These are phyloP conservation scores for Percopsis transmontana DNA, from an alignment of 2,113 vertebrate genomes.

Conservation along the genomic window DNA sequence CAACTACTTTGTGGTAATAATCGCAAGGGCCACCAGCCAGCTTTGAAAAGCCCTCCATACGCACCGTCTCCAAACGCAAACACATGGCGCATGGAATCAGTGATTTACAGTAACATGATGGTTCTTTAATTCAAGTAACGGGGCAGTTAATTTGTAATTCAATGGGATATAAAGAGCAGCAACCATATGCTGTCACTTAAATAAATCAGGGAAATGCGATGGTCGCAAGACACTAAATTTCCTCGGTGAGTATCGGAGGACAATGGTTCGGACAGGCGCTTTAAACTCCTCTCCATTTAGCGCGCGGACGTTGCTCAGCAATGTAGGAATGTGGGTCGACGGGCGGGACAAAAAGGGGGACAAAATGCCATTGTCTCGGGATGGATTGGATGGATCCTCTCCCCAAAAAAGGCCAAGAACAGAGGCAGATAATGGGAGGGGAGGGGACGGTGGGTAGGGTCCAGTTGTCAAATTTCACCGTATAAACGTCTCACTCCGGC, in stretches of 20 bases:
- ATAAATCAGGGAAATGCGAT: constrained; percentile 76
- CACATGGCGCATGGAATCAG: constrained; percentile 24
- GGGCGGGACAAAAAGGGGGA: constrained; percentile 84
- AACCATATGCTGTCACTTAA: constrained; percentile 67
- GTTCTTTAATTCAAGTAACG: constrained; percentile 54
- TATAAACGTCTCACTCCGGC: constrained; percentile 77
- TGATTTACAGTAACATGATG: constrained; percentile 78
- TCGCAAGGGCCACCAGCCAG: too few species aligned
- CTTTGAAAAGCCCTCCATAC: constrained; percentile 14
- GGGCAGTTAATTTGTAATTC: constrained; percentile 68
- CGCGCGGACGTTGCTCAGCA: constrained; percentile 72
- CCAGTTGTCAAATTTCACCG: constrained; percentile 78
- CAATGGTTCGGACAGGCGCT: constrained; percentile 54
- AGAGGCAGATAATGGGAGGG: constrained; percentile 48
- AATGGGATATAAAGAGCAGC: constrained; percentile 58
- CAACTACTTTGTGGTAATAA: too few species aligned
- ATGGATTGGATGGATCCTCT: constrained; percentile 80
- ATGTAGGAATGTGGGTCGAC: constrained; percentile 86
- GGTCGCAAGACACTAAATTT: constrained; percentile 65
- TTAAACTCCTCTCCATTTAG: constrained; percentile 68
- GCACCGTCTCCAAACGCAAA: constrained; percentile 11
- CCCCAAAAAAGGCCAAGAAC: constrained; percentile 77
- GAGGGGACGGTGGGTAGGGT: constrained; percentile 67
- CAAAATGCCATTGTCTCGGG: constrained; percentile 90
- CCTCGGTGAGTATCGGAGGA: constrained; percentile 67